Evolutionary conservation across 2,797 vertebrate species (phyloP), one percentile per base, ranked within the genome.

Genomic region (Prionace glauca): DNA sequence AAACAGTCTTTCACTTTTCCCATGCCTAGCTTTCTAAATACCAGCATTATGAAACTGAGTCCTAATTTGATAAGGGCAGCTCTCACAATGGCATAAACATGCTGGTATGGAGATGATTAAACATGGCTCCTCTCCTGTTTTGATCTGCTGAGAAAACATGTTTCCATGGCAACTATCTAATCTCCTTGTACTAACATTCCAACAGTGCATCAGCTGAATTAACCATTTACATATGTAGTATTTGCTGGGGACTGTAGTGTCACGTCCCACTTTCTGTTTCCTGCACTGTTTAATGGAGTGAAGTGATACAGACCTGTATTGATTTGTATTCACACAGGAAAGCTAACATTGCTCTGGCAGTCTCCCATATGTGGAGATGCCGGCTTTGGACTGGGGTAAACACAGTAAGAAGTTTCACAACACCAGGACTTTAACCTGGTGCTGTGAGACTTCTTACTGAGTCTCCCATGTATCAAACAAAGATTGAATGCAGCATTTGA

Each of bases 141-240:
- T 91, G 60, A 91, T 20, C 60, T 65, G 56, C 88, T 91, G 88
- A 95, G 94, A 95, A 77, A 67, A 95, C 14, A 69, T 69, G 41
- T 81, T 74, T 45, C 69, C 94, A 50, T 74, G 79, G 79, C 71
- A 56, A 32, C 45, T 32, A 16, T 32, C 45, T 77, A 62, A 95
- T 32, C 69, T 84, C 45, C 65, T 74, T 50, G 41, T 16, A 14
- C 45, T 29, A 84, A 95, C 29, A 10, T 84, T 62, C 94, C 67
- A 95, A 84, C n/a, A 77, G 36, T 86, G 14, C 72, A 65, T 20
- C 50, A 81, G 72, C n/a, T 79, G 72, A 95, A 26, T 11, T 90
- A 92, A 69, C 90, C 20, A 67, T 92, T 69, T 92, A 92, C n/a
- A n/a, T 91, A 62, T 69, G n/a, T 41, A 92, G 29, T 22, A n/a